These are phyloP conservation scores for Caenorhabditis auriculariae DNA, from an alignment of 2,888 invertebrate genomes.

Conservation along the genomic window DNA sequence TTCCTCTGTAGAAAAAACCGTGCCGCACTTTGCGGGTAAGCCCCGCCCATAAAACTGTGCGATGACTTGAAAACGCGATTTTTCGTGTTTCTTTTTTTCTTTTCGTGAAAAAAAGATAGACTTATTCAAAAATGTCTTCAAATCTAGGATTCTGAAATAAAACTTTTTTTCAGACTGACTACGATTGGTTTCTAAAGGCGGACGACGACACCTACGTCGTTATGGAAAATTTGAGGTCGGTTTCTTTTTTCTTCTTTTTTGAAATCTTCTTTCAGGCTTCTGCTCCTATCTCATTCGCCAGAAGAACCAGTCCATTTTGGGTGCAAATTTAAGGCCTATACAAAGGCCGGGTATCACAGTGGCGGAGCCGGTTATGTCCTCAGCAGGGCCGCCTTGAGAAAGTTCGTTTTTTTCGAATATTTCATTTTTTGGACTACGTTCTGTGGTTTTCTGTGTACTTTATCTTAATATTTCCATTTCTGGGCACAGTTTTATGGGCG, in stretches of 20 bases:
- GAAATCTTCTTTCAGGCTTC: conserved; percentile 29
- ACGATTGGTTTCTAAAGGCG: conserved; percentile 82
- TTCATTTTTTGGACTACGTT: no score
- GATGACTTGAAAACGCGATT: no score
- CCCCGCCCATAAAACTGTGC: no score
- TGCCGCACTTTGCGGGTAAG: no score
- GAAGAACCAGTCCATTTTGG: conserved; percentile 49
- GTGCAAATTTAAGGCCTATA: conserved; percentile 82
- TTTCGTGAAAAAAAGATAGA: no score
- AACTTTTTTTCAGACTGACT: conserved; percentile 64
- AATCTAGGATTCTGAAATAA: no score
- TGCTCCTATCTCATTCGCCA: conserved; percentile 58
- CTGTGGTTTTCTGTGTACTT: no score
- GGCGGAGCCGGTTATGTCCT: conserved; percentile 81
- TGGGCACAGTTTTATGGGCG: no score
- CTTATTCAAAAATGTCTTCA: no score
- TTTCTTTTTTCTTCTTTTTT: conserved; percentile 1
- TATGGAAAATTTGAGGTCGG: conserved; percentile 84
- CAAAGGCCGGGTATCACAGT: conserved; percentile 72
- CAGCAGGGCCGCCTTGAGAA: conserved; percentile 78
- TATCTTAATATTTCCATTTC: no score
- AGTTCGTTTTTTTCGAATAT: conserved; percentile 61
- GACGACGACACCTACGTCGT: conserved; percentile 97
- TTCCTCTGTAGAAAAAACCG: no score
- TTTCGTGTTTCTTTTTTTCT: no score